Conservation (phyloP, 2,797 vertebrate genomes). For the Myotis vivesi region DNA sequence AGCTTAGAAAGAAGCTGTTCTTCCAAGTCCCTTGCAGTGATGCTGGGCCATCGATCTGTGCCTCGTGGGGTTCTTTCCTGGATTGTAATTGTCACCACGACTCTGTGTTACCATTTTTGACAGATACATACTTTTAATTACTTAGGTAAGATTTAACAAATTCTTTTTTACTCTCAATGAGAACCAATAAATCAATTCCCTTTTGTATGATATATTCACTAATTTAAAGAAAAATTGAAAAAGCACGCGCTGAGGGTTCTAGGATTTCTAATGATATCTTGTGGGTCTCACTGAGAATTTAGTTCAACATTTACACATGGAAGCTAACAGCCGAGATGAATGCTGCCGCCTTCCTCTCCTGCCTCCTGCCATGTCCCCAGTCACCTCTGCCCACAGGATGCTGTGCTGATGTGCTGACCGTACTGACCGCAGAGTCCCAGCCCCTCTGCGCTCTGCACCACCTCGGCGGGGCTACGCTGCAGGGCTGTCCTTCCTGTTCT, state of each 20-base stretch:
- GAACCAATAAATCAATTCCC: not conserved
- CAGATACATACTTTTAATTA: not conserved
- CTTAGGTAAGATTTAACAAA: not conserved
- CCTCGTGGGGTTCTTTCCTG: not conserved
- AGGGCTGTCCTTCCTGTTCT: not conserved
- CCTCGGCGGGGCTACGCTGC: not conserved
- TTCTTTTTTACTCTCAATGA: not conserved
- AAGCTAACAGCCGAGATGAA: not conserved
- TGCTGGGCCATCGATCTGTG: not conserved
- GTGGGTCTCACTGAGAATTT: not conserved
- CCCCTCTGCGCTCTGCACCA: not conserved
- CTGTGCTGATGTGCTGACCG: not conserved
- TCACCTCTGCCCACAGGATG: not conserved
- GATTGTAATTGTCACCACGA: not conserved
- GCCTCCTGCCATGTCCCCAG: too few relatives aligned
- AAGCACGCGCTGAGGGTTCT: not conserved
- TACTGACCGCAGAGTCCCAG: not conserved
- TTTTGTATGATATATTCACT: not conserved
- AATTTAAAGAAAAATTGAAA: not conserved
- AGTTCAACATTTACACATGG: not conserved
- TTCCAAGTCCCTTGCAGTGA: not conserved
- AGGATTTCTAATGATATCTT: not conserved
- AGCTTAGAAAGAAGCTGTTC: not conserved
- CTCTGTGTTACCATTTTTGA: not conserved
- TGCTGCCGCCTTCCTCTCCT: not conserved